Evolutionary conservation across 2,797 vertebrate genomes (phyloP).

Genomic region (Hipposideros larvatus): DNA sequence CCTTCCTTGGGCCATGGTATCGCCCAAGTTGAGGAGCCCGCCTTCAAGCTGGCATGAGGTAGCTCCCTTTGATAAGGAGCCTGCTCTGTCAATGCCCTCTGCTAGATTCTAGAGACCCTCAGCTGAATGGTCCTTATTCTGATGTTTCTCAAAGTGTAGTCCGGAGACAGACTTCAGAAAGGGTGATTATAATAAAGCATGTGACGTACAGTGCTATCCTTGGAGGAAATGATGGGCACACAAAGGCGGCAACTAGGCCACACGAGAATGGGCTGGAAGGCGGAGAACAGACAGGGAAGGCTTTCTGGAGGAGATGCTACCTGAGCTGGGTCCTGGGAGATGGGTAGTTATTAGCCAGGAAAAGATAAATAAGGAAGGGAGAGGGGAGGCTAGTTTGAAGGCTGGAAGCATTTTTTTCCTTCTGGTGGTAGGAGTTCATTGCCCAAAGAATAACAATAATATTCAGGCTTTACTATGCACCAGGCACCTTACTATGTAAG

Average conservation of each 20-base stretch:
- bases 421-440: background rate
- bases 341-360: background rate
- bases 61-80: background rate
- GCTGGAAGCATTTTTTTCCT: background rate
- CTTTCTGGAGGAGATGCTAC: background rate
- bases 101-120: background rate
- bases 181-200: background rate
- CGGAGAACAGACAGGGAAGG: background rate
- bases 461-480: background rate
- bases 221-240: background rate
- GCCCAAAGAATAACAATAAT: background rate
- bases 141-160: background rate
- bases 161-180: background rate
- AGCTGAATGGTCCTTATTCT: background rate
- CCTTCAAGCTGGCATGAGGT: rapidly evolving
- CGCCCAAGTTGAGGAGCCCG: background rate
- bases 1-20: background rate
- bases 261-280: background rate
- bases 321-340: background rate
- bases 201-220: background rate
- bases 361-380: background rate
- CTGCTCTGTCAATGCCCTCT: background rate
- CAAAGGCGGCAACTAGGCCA: background rate
- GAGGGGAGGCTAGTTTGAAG: background rate
- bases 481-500: constrained; percentile 25